Base-by-base conservation (phyloP, 2,797 vertebrate genomes). In the Lindbergichthys nudifrons region DNA sequence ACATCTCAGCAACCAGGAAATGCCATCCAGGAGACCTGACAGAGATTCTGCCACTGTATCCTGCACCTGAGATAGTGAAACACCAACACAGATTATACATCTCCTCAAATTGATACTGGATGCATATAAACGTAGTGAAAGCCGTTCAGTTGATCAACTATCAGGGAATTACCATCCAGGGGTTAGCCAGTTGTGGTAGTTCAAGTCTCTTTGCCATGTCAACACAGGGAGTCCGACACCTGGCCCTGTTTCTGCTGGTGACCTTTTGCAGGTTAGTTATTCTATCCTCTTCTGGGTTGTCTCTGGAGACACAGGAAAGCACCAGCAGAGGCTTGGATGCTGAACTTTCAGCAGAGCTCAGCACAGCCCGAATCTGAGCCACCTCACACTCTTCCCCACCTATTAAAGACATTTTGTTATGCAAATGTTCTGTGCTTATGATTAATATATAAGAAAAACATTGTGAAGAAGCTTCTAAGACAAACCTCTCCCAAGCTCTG, bases 1-100 rank as follows among this genome's bases (percentile, higher is more conserved):
- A 87, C 95, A 95, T 88, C 91, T 95, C 73, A 99, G 92, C 72
- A 99, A 89, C 97, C 97, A 99, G 18, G 95, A 92, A 76, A 98
- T 93, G 45, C 97, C 97, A 77, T 92, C 95, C 74, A 96, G 79
- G 81, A 99, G 92, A 18, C 97, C 97, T 12, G 80, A 82, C 23
- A 99, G 90, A 23, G 96, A 96, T 81, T 96, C 95, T 71, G 94
- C 96, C 23, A 96, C 95, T 3, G 92, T 93, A 57, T 98, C 95
- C 77, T 98, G 97, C n/a, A 98, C 94, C 97, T 98, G 86, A 45
- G 82, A 68, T 15, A 70, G 72, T 80, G 54, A 70, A 15, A 88
- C 26, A 87, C 46, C 67, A 56, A 77, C 39, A 62, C 5, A 50
- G 12, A 9, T 19, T 74, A 1, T 54, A 62, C 66, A 47, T n/a